Conservation (phyloP, 2,113 vertebrate species). For the Dascyllus trimaculatus region DNA sequence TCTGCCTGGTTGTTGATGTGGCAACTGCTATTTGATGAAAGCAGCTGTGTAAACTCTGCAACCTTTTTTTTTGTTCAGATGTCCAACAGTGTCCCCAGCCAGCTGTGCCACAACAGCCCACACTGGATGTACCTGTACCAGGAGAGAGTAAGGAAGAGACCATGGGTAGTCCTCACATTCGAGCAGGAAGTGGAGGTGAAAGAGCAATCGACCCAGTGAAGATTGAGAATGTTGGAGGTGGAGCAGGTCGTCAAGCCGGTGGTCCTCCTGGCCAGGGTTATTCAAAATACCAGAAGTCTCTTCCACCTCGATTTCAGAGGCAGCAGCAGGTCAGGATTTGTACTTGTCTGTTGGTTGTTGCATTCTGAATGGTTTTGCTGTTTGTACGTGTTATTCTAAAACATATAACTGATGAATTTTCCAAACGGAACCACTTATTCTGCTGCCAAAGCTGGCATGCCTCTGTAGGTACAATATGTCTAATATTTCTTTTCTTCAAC, state of each 20-base stretch:
- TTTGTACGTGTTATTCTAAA: background rate
- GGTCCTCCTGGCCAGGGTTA: conserved; percentile 85
- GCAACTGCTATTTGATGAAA: background rate
- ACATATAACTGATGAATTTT: no score
- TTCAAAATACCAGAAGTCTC: conserved; percentile 94
- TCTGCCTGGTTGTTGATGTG: no score
- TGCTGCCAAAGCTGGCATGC: background rate
- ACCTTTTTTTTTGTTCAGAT: conserved; percentile 73
- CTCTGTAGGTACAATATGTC: background rate
- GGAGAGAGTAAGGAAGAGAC: conserved; percentile 86
- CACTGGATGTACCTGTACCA: conserved; percentile 75
- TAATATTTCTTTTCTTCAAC: background rate
- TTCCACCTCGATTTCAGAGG: conserved; percentile 94
- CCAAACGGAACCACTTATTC: no score
- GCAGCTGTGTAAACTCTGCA: background rate
- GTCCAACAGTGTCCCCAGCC: conserved; percentile 80
- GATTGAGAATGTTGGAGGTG: conserved; percentile 79
- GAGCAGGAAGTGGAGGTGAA: conserved; percentile 72
- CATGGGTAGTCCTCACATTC: conserved; percentile 60
- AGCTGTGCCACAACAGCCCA: conserved; percentile 71
- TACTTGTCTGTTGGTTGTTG: background rate
- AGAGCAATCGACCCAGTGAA: conserved; percentile 81
- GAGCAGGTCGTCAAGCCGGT: conserved; percentile 78
- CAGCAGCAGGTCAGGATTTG: conserved; percentile 89
- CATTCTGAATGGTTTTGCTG: background rate